These are phyloP conservation scores for Betta splendens DNA, from an alignment of 2,797 vertebrate genomes.

Conservation along the genomic window DNA sequence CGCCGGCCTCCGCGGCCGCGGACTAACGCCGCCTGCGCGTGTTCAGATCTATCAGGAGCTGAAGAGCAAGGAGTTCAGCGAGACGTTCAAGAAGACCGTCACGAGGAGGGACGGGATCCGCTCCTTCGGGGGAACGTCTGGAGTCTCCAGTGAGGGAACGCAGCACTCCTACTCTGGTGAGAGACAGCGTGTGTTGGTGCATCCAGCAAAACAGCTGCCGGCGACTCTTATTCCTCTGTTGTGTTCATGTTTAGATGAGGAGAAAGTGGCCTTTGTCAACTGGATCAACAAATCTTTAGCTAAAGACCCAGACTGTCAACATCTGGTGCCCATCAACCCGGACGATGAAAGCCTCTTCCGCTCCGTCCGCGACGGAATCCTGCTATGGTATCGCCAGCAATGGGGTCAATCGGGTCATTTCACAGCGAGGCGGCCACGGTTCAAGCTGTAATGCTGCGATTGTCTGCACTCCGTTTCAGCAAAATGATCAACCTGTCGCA, in stretches of 20 bases:
- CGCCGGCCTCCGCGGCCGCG: rapidly evolving
- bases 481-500: conserved; percentile 98
- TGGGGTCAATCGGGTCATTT: not conserved
- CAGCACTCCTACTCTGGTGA: conserved; percentile 97
- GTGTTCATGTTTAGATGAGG: conserved; percentile 86
- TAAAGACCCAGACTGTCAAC: conserved; percentile 90
- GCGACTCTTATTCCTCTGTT: too few species aligned
- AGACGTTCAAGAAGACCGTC: conserved; percentile 90
- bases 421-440: conserved; percentile 5
- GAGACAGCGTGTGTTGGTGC: conserved; percentile 11
- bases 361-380: conserved; percentile 92
- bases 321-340: conserved; percentile 93
- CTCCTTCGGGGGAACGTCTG: conserved; percentile 92
- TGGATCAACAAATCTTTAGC: conserved; percentile 97
- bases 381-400: conserved; percentile 88
- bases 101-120: conserved; percentile 91
- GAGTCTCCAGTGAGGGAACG: conserved; percentile 92
- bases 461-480: conserved; percentile 81
- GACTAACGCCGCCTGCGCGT: conserved; percentile 10
- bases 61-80: conserved; percentile 93
- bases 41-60: conserved; percentile 88
- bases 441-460: conserved; percentile 1
- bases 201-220: too few species aligned
- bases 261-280: conserved; percentile 97
- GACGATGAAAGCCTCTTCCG: conserved; percentile 88